phyloP scores from a whole-genome alignment of 1,140 invertebrate species.

The Caenorhabditis tropicalis region DNA sequence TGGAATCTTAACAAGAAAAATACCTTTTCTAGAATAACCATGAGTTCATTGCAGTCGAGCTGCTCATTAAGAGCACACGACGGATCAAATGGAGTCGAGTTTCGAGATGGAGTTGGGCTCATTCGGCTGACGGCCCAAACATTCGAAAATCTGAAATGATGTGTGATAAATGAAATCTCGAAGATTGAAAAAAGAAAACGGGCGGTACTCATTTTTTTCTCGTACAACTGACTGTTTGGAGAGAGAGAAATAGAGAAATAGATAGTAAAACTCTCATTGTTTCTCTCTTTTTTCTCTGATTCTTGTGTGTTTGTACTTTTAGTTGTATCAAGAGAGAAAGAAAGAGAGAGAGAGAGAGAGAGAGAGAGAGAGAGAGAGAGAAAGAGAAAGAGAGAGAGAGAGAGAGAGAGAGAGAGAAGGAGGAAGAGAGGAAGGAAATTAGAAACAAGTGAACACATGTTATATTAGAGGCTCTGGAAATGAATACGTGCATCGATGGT shows the following conservation, averaged over 20 bases:
- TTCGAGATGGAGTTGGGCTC: slow-evolving; percentile 29
- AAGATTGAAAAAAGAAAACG: not conserved
- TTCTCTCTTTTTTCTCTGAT: not conserved
- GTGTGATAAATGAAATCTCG: not conserved
- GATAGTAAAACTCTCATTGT: slow-evolving; percentile 15
- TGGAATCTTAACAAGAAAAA: not conserved
- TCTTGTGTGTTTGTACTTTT: slow-evolving; percentile 25
- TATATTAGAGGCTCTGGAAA: too few species aligned
- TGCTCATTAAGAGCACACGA: slow-evolving; percentile 27
- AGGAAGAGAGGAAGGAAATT: not conserved
- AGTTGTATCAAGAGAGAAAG: not conserved
- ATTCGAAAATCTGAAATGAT: slow-evolving; percentile 21
- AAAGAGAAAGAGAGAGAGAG: not conserved
- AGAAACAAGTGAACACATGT: not conserved
- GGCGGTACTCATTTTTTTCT: not conserved
- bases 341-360: too few species aligned
- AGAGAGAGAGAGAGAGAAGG: not conserved
- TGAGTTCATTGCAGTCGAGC: slow-evolving; percentile 34
- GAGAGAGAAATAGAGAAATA: not conserved
- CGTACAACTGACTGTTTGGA: not conserved
- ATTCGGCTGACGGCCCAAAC: slow-evolving; percentile 34
- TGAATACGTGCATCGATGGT: too few species aligned
- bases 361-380: too few species aligned
- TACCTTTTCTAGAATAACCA: slow-evolving; percentile 35
- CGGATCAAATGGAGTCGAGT: slow-evolving; percentile 9